Evolutionary conservation across 2,888 invertebrate genomes (phyloP), one percentile per base, ranked within the genome.

Genomic region (Trachelus stipa): DNA sequence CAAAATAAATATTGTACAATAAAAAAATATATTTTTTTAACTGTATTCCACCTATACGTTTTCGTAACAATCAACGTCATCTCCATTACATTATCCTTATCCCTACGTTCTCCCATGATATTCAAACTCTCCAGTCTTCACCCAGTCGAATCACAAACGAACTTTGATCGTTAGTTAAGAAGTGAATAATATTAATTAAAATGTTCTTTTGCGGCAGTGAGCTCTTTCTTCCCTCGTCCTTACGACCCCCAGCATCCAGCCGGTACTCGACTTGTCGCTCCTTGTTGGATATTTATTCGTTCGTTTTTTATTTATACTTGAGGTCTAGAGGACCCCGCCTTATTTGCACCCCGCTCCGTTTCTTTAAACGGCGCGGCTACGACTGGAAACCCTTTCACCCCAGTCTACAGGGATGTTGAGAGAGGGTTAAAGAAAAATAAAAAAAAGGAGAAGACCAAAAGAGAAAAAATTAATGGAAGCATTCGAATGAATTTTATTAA

Each of bases 141-240:
- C 74, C 31, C 74, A 40, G 40, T 37, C 76, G 75, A 78, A 75
- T 68, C 75, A 77, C 77, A 77, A 77, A 69, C 77, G 68, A 74
- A 80, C 80, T 90, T 90, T 90, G 90, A 90, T 90, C 88, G 88
- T 89, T 85, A 83, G 87, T 87, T 87, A 88, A 88, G 88, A 88
- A 90, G 90, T 88, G 88, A 90, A 90, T 90, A 89, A 90, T 91
- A 89, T 91, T 91, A 91, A 91, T 91, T 90, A 91, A 90, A 91
- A 90, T 88, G 89, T 88, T 88, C 89, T 88, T 89, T 90, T 84
- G 87, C 87, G 85, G 85, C 77, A 85, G 81, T 81, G n/a, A 74
- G 74, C 75, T 68, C 73, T 75, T 78, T 69, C 78, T 75, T 68
- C 68, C 33, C 31, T 31, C 56, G 56, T 56, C 56, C 56, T 56